A percentile compares a stretch with the other conserved stretches of the same genome.
These are phyloP conservation scores for Drosophila cyrtoloma DNA, from an alignment of 2,888 invertebrate species.

Conservation along the genomic window DNA sequence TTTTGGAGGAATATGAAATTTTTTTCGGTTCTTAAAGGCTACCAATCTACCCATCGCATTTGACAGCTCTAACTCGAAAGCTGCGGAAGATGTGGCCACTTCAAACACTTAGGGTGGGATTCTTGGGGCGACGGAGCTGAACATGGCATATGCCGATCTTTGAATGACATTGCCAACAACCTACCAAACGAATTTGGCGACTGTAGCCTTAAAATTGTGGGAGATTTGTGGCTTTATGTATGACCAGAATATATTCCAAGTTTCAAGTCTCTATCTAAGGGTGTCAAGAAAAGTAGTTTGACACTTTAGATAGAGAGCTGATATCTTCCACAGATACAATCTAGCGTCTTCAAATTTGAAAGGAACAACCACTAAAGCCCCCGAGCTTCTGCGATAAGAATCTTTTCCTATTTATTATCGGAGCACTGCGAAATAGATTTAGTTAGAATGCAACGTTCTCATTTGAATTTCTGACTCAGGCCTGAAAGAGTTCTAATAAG, in stretches of 20 bases:
- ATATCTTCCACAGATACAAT: neutral
- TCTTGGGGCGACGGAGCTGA: rapidly evolving
- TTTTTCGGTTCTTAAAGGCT: neutral
- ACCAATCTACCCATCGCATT: neutral
- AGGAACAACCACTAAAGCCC: too few relatives aligned
- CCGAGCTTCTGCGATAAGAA: neutral
- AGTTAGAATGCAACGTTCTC: neutral
- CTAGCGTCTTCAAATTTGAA: neutral
- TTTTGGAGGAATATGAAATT: neutral
- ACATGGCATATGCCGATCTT: neutral
- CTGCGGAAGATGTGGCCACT: neutral
- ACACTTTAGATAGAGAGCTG: too few relatives aligned
- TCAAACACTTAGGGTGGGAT: neutral
- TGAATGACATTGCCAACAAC: neutral
- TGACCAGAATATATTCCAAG: too few relatives aligned
- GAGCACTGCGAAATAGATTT: neutral
- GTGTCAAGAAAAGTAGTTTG: too few relatives aligned
- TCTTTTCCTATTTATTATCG: neutral
- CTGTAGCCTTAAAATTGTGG: neutral
- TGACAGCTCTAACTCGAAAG: neutral
- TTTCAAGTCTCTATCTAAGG: too few relatives aligned
- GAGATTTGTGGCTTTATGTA: neutral
- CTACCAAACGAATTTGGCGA: neutral
- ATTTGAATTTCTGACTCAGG: rapidly evolving
- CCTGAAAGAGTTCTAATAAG: rapidly evolving